Base-by-base conservation (phyloP, 2,888 invertebrate species). In the Callinectes sapidus region DNA sequence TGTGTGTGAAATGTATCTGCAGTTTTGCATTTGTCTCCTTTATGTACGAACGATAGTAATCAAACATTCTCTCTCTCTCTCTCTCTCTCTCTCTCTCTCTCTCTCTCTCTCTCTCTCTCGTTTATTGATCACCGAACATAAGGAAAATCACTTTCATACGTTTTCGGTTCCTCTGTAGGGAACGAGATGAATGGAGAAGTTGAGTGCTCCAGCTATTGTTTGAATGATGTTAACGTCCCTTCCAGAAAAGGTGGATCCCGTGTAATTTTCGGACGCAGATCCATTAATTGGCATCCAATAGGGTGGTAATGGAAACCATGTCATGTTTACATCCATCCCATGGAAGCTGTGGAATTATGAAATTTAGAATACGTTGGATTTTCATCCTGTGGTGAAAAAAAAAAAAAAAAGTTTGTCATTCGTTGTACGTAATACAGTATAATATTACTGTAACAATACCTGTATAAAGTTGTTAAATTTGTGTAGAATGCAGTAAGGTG, bases 271-370 rank as follows among this genome's bases (percentile, higher is more conserved):
- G 3, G 81, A 5, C 0, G 28, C 85, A 32, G 5, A 18, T 39
- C 42, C 28, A 18, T 54, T 32, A 28, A 32, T 10, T 23, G 32
- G 77, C 85, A 86, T 89, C 61, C 81, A 92, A 55, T 90, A 90
- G 2, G 92, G 92, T 23, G 86, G 23, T 55, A 89, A 90, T 23
- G 92, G 90, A 23, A 89, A 81, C 55, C 54, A 89, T 8, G 92
- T 92, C 85, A 92, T 61, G 39, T 90, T 90, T 13, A 92, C 86
- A 28, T 42, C 42, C 13, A 85, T 35, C 8, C 92, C 92, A 86
- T 89, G n/a, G 66, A 92, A 92, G 28, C 92, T 92, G 85, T 0
- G 14, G 55, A 66, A 28, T 23, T 28, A 54, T n/a, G n/a, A 28
- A 48, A 14, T 48, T 1, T 48, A 54, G 54, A 8, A 39, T 23